phyloP scores from a whole-genome alignment of 1,140 invertebrate species.

The Anastatus disparis region DNA sequence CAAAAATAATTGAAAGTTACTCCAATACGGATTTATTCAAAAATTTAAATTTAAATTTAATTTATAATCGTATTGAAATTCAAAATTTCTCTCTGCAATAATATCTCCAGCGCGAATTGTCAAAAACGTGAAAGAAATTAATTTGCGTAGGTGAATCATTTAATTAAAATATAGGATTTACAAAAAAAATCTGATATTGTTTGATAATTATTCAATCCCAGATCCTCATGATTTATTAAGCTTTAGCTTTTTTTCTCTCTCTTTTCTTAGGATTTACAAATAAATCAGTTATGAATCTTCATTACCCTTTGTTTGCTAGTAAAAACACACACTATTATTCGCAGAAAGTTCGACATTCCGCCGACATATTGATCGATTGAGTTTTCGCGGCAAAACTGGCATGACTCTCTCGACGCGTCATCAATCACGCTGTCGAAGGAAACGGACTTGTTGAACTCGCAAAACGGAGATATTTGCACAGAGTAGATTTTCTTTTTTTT shows the following conservation, averaged over 20 bases:
- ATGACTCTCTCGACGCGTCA: not conserved
- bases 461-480: not conserved
- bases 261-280: not conserved
- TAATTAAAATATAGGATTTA: too few species aligned
- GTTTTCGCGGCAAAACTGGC: not conserved
- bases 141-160: too few species aligned
- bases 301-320: not conserved
- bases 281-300: not conserved
- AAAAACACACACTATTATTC: not conserved
- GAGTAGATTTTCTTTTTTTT: not conserved
- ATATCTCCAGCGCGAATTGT: too few species aligned
- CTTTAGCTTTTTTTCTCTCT: not conserved
- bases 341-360: not conserved
- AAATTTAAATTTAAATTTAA: too few species aligned
- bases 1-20: too few species aligned
- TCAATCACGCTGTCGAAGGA: slow-evolving; percentile 2
- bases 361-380: slow-evolving; percentile 2
- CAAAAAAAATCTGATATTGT: too few species aligned
- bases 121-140: too few species aligned
- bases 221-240: too few species aligned
- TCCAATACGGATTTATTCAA: too few species aligned
- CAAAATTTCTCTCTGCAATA: too few species aligned
- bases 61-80: too few species aligned
- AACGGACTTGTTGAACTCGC: not conserved
- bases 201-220: too few species aligned